Evolutionary conservation across 1,140 invertebrate species (phyloP), one percentile per base, ranked within the genome.

Genomic region (Papilio glaucus): DNA sequence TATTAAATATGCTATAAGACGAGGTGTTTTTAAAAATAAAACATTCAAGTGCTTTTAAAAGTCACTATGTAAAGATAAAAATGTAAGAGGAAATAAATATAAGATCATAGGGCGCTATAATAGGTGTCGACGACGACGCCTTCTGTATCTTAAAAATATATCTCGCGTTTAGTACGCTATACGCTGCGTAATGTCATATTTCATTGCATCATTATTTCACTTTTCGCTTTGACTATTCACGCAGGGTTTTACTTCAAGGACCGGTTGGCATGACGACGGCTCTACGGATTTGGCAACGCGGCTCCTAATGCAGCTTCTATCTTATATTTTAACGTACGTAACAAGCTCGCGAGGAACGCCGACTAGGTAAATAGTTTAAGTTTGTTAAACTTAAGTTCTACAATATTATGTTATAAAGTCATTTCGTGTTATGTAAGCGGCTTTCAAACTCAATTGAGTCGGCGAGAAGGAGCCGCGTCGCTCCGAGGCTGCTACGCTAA

Each of bases 301-400:
- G 77, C 82, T 74, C 68, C 77, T 73, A 80, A 80, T 73, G 74
- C 78, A 82, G 84, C 86, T 86, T 87, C 88, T 80, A 75, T 41
- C 75, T 42, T n/a, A 78, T 81, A 75, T 78, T 85, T 84, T 83
- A 84, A 83, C 83, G 80, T 81, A 77, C 33, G 77, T 53, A 83
- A 81, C 72, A 81, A 76, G 82, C 82, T 82, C 67, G 77, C 84
- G 84, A 76, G 75, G 81, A 89, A 89, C 84, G 83, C 78, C 84
- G 78, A 83, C 77, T 84, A 82, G 77, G 83, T 83, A 84, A 90
- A 90, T 91, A 91, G 86, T 91, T 91, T 78, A 74, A 89, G 79
- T 91, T 87, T 75, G 72, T 69, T 26, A 68, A 73, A 73, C 72
- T 78, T 74, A 73, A 78, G 76, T 78, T 81, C 69, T 80, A 78